A percentile compares a stretch with the other conserved stretches of the same genome.
phyloP scores from a whole-genome alignment of 2,113 vertebrate species.

The Leucoraja erinaceus region DNA sequence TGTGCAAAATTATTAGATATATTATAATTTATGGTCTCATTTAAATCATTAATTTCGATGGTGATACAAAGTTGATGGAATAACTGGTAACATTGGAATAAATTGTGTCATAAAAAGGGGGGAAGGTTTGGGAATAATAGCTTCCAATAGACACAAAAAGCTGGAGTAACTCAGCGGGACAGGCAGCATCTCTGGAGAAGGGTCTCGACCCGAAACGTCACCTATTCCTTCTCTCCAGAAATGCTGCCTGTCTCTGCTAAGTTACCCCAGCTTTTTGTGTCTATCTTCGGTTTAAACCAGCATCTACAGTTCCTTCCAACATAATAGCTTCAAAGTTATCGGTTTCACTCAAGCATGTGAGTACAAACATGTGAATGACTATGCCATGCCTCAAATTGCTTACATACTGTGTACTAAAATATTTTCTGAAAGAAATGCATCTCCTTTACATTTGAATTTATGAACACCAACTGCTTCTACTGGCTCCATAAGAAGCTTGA shows the following conservation, averaged over 20 bases:
- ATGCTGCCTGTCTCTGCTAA: no score
- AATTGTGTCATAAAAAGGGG: neutral
- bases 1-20: neutral
- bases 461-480: neutral
- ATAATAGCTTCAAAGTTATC: neutral
- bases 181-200: no score
- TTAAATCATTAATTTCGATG: neutral
- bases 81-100: neutral
- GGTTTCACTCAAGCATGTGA: neutral
- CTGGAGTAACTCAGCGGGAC: no score
- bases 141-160: no score
- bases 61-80: neutral
- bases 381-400: neutral
- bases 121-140: neutral
- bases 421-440: neutral
- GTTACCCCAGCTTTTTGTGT: no score
- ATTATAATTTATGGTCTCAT: neutral
- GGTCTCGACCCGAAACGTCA: no score
- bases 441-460: neutral
- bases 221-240: no score
- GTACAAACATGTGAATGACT: no score
- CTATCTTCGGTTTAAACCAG: no score
- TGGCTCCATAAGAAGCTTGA: neutral
- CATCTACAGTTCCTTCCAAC: no score
- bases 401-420: neutral